These are phyloP conservation scores for Ficedula albicollis DNA, from an alignment of 2,797 vertebrate genomes.

Conservation along the genomic window DNA sequence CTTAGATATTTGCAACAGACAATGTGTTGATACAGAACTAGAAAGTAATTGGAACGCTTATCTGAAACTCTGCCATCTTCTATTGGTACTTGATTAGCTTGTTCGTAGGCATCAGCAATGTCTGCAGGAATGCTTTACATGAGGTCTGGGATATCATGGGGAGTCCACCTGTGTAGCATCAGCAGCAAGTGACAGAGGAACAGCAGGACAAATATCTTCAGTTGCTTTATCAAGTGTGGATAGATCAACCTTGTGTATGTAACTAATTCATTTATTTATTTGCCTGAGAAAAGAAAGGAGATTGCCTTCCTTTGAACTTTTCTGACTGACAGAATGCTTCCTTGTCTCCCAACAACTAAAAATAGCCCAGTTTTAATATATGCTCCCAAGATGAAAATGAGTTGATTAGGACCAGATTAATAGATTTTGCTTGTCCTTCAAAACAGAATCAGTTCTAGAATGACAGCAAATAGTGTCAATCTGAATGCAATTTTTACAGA, in stretches of 20 bases:
- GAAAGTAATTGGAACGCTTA: background rate
- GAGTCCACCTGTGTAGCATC: background rate
- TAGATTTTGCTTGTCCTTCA: background rate
- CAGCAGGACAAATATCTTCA: background rate
- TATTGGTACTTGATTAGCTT: background rate
- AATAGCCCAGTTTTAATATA: background rate
- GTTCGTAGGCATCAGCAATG: background rate
- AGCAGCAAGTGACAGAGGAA: background rate
- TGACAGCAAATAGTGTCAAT: background rate
- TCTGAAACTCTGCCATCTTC: background rate
- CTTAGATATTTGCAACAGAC: background rate
- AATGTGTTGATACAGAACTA: background rate
- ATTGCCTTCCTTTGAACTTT: background rate
- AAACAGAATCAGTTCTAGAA: background rate
- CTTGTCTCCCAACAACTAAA: background rate
- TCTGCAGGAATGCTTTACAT: background rate
- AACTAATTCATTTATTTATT: background rate
- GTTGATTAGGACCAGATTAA: background rate
- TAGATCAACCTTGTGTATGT: background rate
- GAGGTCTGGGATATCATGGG: background rate
- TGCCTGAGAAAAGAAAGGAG: background rate
- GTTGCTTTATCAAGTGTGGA: background rate
- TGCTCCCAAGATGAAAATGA: background rate
- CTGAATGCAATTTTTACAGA: background rate
- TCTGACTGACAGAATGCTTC: background rate